Evolutionary conservation across 2,113 vertebrate genomes (phyloP), one percentile per base, ranked within the genome.

Genomic region (Hippopotamus amphibius): DNA sequence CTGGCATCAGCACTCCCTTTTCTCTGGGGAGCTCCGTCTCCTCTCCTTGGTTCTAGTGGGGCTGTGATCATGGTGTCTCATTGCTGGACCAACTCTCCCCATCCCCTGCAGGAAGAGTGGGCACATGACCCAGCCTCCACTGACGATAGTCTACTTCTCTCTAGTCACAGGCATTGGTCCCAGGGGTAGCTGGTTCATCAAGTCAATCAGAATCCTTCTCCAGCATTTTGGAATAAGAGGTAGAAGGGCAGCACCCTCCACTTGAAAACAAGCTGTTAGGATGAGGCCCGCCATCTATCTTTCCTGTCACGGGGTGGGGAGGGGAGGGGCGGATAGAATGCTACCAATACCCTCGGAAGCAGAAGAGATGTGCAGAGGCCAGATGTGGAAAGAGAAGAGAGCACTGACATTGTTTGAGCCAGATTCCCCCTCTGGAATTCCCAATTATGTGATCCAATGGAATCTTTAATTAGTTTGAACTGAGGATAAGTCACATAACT

Each of bases 391-490:
- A n/a, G 14, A 87, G 65, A 71, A 37, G 33, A 61, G 46, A 66
- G 43, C 7, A 30, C 26, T 12, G 2, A 5, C 2, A 1, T 13
- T 28, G 0, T 13, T 33, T 55, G 48, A 48, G 11, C 22, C 3
- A 57, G 63, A 28, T 7, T 4, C 6, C 30, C 4, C 28, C 4
- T n/a, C 55, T n/a, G 63, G 55, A 55, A 21, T 14, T 33, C 5
- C 30, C 15, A 43, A 6, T 41, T 48, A 79, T 19, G n/a, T 22
- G 48, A 92, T 5, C 55, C 66, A 79, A 9, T 2, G 10, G 83
- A 57, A 68, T 61, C 30, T 87, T 55, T 72, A 43, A 43, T 48
- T 72, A 43, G 50, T 61, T 48, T 88, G 16, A 53, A 26, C 43
- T 79, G 57, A 30, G 7, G 24, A 71, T 50, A 53, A 48, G 9